Base-by-base conservation (phyloP, 1,140 invertebrate genomes). In the Lepidotrigona ventralis region DNA sequence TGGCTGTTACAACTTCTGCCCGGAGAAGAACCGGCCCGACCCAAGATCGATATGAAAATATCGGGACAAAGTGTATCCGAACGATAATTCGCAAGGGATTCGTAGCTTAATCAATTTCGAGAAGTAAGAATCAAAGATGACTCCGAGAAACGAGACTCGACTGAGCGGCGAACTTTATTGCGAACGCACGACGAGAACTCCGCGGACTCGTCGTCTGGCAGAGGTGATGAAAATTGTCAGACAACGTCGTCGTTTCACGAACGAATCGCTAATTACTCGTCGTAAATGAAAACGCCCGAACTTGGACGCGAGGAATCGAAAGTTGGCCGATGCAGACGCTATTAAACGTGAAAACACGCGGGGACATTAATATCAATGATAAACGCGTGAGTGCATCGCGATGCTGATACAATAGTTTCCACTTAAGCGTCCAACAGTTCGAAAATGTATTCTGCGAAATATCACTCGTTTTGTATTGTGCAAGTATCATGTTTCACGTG, bases 211-310 rank as follows among this genome's bases (percentile, higher is more conserved):
- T 46, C 54, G 5, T 11, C 26, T 58, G 29, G 12, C 26, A 39
- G 29, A 9, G 26, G 21, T 23, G 23, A 74, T 74, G 60, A 74
- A 74, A 74, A 11, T 74, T 74, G 53, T 58, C 72, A 23, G 29
- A 74, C 72, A 60, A 74, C 53, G 23, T 29, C 26, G 19, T 15
- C 72, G 54, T 74, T 74, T 58, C 54, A 60, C 72, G 29, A 46
- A 9, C 74, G 11, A 51, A 60, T 76, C 17, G 39, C n/a, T 51
- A 51, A 60, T 39, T n/a, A 26, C 29, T n/a, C n/a, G 8, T 4
- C n/a, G 19, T 46, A 46, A 46, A 46, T 8, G 39, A 46, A 46
- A 8, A 46, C 9, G 39, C 9, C 8, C 39, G 39, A 46, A 46
- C 12, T 76, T 26, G 11, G 17, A 21, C 9, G n/a, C 23, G 26